phyloP scores from a whole-genome alignment of 2,113 vertebrate species.

The Peromyscus leucopus region DNA sequence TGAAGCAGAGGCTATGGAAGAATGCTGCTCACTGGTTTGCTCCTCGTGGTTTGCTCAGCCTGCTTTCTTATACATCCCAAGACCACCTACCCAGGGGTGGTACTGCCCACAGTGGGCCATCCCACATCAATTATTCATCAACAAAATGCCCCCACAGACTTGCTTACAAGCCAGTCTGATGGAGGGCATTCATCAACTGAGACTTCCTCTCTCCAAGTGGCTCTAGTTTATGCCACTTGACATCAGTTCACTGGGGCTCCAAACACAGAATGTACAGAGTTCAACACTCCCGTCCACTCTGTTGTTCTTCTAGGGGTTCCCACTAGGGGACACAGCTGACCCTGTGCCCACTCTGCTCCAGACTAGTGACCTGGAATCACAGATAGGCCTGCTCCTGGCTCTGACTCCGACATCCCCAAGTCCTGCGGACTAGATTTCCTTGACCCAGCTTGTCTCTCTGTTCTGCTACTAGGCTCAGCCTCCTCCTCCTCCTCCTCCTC shows the following conservation, averaged over 20 bases:
- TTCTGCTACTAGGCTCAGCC: neutral
- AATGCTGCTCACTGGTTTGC: neutral
- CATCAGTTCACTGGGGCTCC: neutral
- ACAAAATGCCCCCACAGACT: neutral
- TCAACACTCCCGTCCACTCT: neutral
- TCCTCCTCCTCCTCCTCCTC: neutral
- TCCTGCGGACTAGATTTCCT: neutral
- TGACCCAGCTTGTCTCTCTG: accelerated
- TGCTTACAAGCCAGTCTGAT: neutral
- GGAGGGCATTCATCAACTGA: neutral
- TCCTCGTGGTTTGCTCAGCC: neutral
- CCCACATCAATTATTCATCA: neutral
- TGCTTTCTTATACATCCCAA: neutral
- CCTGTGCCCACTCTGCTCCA: neutral
- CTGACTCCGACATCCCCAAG: neutral
- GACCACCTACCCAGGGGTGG: neutral
- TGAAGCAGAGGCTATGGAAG: neutral
- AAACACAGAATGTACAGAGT: neutral
- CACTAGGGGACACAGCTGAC: neutral
- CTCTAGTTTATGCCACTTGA: neutral
- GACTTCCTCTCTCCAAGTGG: too few relatives aligned
- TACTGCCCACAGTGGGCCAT: neutral
- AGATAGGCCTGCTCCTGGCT: neutral
- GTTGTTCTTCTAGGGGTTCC: neutral
- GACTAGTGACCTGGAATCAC: neutral